Base-by-base conservation (phyloP, 2,888 invertebrate genomes). In the Tetranychus truncatus region DNA sequence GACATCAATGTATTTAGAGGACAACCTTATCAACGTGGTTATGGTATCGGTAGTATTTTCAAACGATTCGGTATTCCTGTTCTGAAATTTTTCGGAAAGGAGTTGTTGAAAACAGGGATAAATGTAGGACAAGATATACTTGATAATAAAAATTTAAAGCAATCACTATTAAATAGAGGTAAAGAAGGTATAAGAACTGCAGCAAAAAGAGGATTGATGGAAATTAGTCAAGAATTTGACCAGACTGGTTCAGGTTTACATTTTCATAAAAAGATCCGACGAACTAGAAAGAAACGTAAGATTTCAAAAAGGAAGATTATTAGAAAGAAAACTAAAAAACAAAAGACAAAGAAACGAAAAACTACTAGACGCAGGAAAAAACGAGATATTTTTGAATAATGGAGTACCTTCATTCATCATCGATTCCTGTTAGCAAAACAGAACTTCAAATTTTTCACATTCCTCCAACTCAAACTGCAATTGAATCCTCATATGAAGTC, bases 101-200 rank as follows among this genome's bases (percentile, higher is more conserved):
- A 69, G 11, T 20, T 69, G 20, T 69, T 69, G 20, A 24, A 20
- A 21, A 69, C 69, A 20, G 69, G 69, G 5, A 69, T 69, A 11
- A 24, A 20, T 1, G 34, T 69, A 21, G 69, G 21, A 1, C 11
- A n/a, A 69, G 69, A 69, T 5, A 21, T 69, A 20, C 20, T 69
- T 7, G 69, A 20, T 9, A 21, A 69, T 69, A n/a, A 24, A 1
- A 69, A 69, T 5, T 9, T 69, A 11, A 69, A 69, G 11, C 20
- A 69, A 69, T n/a, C 69, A 5, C 11, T 69, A 21, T 20, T 6
- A 1, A 1, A 18, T 9, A 20, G 69, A 69, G 21, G 20, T 6
- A 69, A 69, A 24, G 69, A 69, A 24, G 69, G 69, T 69, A 24
- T 20, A 21, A 69, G 34, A 21, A 20, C 69, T 20, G 69, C 69